Evolutionary conservation across 2,113 vertebrate species (phyloP).

Genomic region (Psophia crepitans): DNA sequence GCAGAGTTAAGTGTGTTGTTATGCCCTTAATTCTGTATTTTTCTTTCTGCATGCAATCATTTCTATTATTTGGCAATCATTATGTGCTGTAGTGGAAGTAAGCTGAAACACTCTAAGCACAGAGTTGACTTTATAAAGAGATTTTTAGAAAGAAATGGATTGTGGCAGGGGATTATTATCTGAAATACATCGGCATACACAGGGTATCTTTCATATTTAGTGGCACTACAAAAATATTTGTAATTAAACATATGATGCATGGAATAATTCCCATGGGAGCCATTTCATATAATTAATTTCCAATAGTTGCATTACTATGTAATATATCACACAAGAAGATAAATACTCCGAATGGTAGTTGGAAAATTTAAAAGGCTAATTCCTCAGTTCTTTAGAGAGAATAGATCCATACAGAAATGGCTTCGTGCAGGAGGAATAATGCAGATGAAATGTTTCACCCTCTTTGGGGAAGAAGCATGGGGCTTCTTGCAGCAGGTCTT

Average conservation of each 20-base stretch:
- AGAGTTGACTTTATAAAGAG: neutral
- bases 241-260: conserved; percentile 13
- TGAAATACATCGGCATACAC: neutral
- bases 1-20: conserved; percentile 28
- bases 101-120: neutral
- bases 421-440: neutral
- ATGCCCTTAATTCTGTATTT: conserved; percentile 32
- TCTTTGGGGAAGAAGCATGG: neutral
- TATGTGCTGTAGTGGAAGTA: neutral
- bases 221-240: neutral
- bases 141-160: conserved; percentile 8
- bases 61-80: conserved; percentile 42
- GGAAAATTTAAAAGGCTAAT: neutral
- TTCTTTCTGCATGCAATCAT: neutral
- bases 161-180: conserved; percentile 5
- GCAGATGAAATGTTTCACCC: neutral
- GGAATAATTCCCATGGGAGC: neutral
- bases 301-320: neutral
- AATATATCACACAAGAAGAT: neutral
- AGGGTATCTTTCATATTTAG: neutral
- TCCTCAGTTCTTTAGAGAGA: neutral
- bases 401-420: neutral
- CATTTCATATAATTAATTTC: conserved; percentile 29
- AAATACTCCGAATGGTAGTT: neutral
- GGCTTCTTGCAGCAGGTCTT: neutral